phyloP scores from a whole-genome alignment of 2,113 vertebrate genomes.

The human region GRCh38 chr1:198940001-198940500 shows the following conservation, averaged over 20 bases:
- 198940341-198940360: too few species aligned
- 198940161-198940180: not conserved
- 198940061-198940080: not conserved
- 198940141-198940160: not conserved
- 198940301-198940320: too few species aligned
- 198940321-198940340: too few species aligned
- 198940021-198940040: not conserved
- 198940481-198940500: too few species aligned
- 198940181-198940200: not conserved
- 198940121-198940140: not conserved
- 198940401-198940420: too few species aligned
- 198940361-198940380: too few species aligned
- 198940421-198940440: too few species aligned
- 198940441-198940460: too few species aligned
- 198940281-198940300: too few species aligned
- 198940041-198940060: not conserved
- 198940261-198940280: too few species aligned
- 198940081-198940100: not conserved
- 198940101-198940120: not conserved
- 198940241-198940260: not conserved
- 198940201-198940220: not conserved
- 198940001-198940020: not conserved
- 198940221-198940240: fast-evolving
- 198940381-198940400: too few species aligned
- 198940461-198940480: too few species aligned